Conservation (phyloP, 2,888 invertebrate genomes). For the Orthosia gothica region DNA sequence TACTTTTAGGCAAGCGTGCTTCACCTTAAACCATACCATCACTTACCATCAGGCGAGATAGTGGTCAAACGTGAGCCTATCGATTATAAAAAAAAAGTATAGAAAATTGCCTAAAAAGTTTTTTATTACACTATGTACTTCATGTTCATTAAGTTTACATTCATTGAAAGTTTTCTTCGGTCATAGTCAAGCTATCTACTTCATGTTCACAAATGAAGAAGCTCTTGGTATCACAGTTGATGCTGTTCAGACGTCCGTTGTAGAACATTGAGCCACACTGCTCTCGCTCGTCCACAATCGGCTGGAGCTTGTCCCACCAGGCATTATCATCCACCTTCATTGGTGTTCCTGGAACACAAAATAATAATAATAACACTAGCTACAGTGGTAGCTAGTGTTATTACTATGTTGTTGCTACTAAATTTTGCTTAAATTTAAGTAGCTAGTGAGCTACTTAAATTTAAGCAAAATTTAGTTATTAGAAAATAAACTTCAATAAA, state of each 20-base stretch:
- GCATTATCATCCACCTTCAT: background rate
- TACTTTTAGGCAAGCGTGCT: too few species aligned
- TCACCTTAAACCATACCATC: too few species aligned
- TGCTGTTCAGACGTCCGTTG: background rate
- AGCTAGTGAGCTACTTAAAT: too few species aligned
- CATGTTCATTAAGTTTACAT: background rate
- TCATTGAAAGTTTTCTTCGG: background rate
- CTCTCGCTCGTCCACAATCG: background rate
- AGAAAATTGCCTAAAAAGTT: too few species aligned
- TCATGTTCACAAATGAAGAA: background rate
- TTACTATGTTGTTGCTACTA: too few species aligned
- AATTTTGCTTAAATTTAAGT: too few species aligned
- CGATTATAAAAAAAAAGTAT: too few species aligned
- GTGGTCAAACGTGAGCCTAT: too few species aligned
- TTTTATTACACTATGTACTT: background rate
- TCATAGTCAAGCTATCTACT: background rate
- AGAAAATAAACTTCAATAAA: too few species aligned
- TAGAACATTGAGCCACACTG: background rate
- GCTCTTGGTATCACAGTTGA: background rate
- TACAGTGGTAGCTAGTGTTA: too few species aligned
- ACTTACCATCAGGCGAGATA: too few species aligned
- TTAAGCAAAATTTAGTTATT: too few species aligned
- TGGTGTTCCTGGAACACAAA: background rate
- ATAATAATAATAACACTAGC: background rate
- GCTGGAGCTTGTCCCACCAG: background rate